Percentiles rank a stretch among this genome's conserved stretches.
Conservation (phyloP, 2,113 vertebrate species). For the Nibea coibor region DNA sequence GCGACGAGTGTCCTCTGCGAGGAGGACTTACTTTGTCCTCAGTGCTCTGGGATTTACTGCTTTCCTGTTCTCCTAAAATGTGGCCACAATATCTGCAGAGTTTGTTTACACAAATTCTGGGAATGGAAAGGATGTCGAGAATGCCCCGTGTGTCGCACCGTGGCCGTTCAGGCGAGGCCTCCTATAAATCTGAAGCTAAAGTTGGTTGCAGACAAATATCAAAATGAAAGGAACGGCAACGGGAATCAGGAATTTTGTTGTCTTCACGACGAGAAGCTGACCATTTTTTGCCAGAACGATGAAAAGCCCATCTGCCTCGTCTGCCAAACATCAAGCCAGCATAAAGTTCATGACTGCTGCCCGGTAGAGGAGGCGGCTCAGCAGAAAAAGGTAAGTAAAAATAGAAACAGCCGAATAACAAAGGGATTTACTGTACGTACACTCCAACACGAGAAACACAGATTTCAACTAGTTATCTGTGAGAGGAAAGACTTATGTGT, state of each 20-base stretch:
- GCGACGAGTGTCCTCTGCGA: not conserved
- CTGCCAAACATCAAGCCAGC: conserved; percentile 72
- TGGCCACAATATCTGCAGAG: conserved; percentile 73
- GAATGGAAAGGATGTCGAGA: conserved; percentile 64
- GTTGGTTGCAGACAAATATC: conserved; percentile 65
- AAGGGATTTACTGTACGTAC: not conserved
- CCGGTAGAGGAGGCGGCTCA: conserved; percentile 68
- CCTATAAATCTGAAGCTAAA: conserved; percentile 77
- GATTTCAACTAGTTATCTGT: not conserved
- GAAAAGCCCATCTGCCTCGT: conserved; percentile 69
- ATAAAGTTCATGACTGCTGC: conserved; percentile 73
- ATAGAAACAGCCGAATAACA: conserved; percentile 4
- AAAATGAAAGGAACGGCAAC: not conserved
- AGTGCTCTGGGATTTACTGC: conserved; percentile 59
- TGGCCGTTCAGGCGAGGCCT: conserved; percentile 61
- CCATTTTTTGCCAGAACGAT: conserved; percentile 76
- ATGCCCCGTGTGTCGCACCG: conserved; percentile 71
- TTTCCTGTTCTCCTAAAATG: conserved; percentile 71
- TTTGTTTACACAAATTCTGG: conserved; percentile 75
- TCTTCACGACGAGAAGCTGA: conserved; percentile 71
- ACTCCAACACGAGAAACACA: not conserved
- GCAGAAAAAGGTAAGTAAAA: conserved; percentile 72
- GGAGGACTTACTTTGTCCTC: conserved; percentile 70
- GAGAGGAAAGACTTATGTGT: not conserved
- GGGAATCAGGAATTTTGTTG: conserved; percentile 40